These are phyloP conservation scores for Thereva nobilitata DNA, from an alignment of 2,888 invertebrate genomes.

Conservation along the genomic window DNA sequence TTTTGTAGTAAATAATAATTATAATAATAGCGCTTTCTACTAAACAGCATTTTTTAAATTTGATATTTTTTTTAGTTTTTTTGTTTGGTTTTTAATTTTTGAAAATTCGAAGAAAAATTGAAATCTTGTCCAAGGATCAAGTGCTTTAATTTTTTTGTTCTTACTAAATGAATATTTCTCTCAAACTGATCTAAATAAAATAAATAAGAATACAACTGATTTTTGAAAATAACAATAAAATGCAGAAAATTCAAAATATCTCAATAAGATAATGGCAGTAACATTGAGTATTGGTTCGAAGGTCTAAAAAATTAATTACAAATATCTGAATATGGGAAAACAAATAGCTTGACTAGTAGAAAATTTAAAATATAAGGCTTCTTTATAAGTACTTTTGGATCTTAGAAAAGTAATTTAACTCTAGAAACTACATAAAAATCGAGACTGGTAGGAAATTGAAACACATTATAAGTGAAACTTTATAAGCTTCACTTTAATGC, in stretches of 20 bases:
- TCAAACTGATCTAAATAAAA: slow-evolving; percentile 19
- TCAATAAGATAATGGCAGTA: not conserved
- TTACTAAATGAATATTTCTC: slow-evolving; percentile 35
- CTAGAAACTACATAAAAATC: no score
- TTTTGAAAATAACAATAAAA: slow-evolving; percentile 7
- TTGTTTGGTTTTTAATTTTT: slow-evolving; percentile 11
- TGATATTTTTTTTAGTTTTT: slow-evolving; percentile 20
- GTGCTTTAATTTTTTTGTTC: slow-evolving; percentile 12
- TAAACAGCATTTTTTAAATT: slow-evolving; percentile 28
- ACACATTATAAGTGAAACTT: no score
- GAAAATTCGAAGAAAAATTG: slow-evolving; percentile 18
- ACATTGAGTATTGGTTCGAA: not conserved
- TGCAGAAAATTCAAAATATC: slow-evolving; percentile 7
- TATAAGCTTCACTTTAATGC: no score
- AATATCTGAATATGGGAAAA: not conserved
- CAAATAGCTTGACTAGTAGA: no score
- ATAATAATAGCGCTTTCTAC: slow-evolving; percentile 9
- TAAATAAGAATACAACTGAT: not conserved
- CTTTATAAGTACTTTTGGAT: no score
- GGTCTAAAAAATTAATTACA: not conserved
- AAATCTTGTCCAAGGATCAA: slow-evolving; percentile 20
- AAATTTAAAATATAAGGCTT: no score
- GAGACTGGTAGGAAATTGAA: no score
- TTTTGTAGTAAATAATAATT: slow-evolving; percentile 20
- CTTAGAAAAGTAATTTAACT: no score